Base-by-base conservation (phyloP, 2,113 vertebrate genomes). In the Apteryx mantelli region DNA sequence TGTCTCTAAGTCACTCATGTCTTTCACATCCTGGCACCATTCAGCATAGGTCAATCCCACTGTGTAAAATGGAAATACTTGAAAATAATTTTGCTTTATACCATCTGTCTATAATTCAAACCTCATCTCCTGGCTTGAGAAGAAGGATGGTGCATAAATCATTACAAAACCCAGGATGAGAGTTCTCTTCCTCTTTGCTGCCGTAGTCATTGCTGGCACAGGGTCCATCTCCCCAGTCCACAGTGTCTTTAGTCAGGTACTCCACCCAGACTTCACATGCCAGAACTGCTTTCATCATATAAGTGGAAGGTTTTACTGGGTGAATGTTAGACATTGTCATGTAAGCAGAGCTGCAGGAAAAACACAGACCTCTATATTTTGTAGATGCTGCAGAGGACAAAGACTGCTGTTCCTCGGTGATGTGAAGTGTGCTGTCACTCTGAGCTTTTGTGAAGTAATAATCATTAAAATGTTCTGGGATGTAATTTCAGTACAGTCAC, bases 31-130 rank as follows among this genome's bases (percentile, higher is more conserved):
- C 19, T 82, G 44, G 58, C 63, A 79, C 40, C 32, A 55, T 76
- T 68, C 30, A 50, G 18, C 36, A 28, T 58, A 82, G 56, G 56
- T 94, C 53, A 92, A 50, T 42, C 74, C 46, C 17, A 28, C 64
- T 30, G 8, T 56, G 36, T 79, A 66, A 28, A 87, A 82, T 36
- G 16, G 40, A 94, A 69, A 40, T 90, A 58, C 77, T 48, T 91
- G n/a, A 61, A 95, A 86, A 86, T 18, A 56, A 32, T 66, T 93
- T 70, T 89, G 40, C 79, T 91, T 96, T 53, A 10, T 89, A 82
- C 48, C 34, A 82, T 7, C 16, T 55, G 16, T 76, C 70, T 69
- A 28, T 89, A 77, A 86, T 81, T 78, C 86, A 92, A 89, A 89
- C 25, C 44, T 82, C 86, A 79, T 85, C 77, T 92, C 25, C 44